Conservation (phyloP, 2,113 vertebrate species). For the Mionectes macconnelli region DNA sequence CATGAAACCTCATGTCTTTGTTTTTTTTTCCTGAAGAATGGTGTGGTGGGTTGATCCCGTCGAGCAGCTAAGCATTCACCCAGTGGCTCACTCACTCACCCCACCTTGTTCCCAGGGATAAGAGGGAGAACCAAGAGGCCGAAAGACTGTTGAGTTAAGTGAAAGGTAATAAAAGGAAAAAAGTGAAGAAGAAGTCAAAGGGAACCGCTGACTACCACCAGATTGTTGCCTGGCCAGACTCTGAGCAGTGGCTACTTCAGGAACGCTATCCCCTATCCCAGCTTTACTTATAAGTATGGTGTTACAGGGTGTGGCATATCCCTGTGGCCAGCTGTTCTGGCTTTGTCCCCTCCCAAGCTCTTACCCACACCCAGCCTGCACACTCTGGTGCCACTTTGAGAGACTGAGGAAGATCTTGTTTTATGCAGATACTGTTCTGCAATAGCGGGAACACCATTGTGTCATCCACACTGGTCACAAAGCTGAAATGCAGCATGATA, state of each 20-base stretch:
- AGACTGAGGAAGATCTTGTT: neutral
- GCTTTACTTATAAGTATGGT: neutral
- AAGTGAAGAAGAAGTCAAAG: neutral
- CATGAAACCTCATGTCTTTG: neutral
- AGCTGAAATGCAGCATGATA: neutral
- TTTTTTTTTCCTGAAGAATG: neutral
- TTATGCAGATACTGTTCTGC: neutral
- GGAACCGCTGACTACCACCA: neutral
- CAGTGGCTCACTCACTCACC: accelerated
- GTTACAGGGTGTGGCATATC: neutral
- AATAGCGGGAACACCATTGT: neutral
- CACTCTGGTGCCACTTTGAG: neutral
- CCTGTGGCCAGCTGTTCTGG: neutral
- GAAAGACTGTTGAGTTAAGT: neutral
- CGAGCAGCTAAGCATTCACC: too few relatives aligned
- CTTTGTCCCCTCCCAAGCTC: neutral
- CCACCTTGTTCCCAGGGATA: accelerated
- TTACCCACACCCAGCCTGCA: neutral
- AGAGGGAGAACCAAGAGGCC: neutral
- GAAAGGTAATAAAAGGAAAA: neutral
- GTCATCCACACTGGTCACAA: neutral
- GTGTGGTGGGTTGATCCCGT: neutral
- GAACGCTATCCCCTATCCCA: neutral
- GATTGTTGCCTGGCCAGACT: neutral
- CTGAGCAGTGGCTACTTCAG: neutral